These are phyloP conservation scores for Orchesellides sinensis DNA, from an alignment of 2,888 invertebrate species.

Conservation along the genomic window DNA sequence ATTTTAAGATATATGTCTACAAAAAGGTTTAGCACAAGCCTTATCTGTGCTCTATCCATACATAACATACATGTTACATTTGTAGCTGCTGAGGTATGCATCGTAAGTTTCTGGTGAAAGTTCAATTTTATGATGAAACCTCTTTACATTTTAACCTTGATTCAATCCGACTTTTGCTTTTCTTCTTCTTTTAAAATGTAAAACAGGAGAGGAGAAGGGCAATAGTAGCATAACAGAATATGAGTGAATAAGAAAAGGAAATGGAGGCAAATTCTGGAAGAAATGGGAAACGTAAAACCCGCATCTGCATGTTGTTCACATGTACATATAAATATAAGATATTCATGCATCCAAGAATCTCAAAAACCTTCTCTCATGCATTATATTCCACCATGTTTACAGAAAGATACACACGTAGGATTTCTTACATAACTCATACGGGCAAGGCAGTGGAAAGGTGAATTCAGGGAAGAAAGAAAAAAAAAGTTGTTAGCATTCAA, in stretches of 20 bases:
- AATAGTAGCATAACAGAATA: background rate
- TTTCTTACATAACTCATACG: too few relatives aligned
- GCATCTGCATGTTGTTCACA: background rate
- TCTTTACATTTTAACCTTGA: background rate
- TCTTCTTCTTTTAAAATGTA: background rate
- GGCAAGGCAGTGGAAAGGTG: too few relatives aligned
- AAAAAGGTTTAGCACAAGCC: too few relatives aligned
- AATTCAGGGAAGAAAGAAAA: too few relatives aligned
- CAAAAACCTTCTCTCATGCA: background rate
- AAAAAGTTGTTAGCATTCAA: too few relatives aligned
- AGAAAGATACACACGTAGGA: too few relatives aligned
- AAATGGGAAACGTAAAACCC: conserved; percentile 22
- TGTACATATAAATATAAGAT: background rate
- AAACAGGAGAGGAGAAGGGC: too few relatives aligned
- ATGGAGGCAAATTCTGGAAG: conserved; percentile 32
- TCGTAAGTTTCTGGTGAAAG: background rate
- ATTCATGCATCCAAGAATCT: background rate
- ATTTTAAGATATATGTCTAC: too few relatives aligned
- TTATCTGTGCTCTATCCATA: background rate
- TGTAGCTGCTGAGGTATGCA: conserved; percentile 10
- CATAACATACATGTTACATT: too few relatives aligned
- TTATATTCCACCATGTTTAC: too few relatives aligned
- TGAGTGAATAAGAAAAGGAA: conserved; percentile 24
- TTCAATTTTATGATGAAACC: background rate
- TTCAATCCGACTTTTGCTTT: conserved; percentile 11